Evolutionary conservation across 1,140 invertebrate species (phyloP).

Genomic region (Lithobius niger): DNA sequence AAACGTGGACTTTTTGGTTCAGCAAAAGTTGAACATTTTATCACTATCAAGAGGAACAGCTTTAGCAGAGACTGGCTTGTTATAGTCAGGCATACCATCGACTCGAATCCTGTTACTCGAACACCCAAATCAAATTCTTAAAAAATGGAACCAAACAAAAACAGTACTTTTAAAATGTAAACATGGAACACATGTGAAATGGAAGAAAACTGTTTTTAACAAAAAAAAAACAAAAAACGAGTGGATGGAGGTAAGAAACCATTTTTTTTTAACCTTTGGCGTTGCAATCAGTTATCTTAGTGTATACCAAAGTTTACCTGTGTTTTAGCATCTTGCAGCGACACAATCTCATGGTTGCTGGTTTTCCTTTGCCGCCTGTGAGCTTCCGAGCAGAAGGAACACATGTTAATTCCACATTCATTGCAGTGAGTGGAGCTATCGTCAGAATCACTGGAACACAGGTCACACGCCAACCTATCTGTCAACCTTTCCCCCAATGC

Average conservation of each 20-base stretch:
- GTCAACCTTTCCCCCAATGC: constrained; percentile 33
- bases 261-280: not conserved
- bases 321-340: constrained; percentile 29
- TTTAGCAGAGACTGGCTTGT: too few relatives aligned
- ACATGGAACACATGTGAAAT: too few relatives aligned
- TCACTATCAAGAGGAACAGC: too few relatives aligned
- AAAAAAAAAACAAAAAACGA: not conserved
- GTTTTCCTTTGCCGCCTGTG: constrained; percentile 42
- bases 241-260: not conserved
- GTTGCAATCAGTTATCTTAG: not conserved
- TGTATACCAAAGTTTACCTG: not conserved
- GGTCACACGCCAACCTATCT: constrained; percentile 39
- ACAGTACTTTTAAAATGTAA: too few relatives aligned
- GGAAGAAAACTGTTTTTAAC: too few relatives aligned
- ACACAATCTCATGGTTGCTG: constrained; percentile 39
- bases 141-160: too few relatives aligned
- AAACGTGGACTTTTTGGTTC: too few relatives aligned
- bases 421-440: constrained; percentile 42
- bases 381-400: constrained; percentile 41
- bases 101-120: too few relatives aligned
- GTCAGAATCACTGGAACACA: constrained; percentile 40
- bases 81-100: too few relatives aligned
- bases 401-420: constrained; percentile 47
- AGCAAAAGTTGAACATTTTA: too few relatives aligned
- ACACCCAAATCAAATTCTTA: too few relatives aligned